Conservation (phyloP, 2,888 invertebrate species). For the Margaritifera margaritifera region DNA sequence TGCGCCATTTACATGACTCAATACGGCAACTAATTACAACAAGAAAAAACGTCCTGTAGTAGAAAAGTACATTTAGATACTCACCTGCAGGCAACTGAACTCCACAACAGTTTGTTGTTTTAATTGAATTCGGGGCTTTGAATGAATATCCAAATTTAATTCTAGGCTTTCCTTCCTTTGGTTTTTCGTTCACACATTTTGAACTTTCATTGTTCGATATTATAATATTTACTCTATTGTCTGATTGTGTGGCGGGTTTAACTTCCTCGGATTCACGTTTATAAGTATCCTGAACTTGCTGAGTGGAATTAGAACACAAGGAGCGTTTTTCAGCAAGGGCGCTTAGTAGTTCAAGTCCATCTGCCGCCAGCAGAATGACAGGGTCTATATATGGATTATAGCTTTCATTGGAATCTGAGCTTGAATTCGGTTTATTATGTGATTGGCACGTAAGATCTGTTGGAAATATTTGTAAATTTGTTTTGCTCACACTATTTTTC, state of each 20-base stretch:
- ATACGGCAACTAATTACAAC: too few relatives aligned
- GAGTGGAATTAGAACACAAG: conserved; percentile 25
- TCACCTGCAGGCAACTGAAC: conserved; percentile 49
- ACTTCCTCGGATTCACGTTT: too few relatives aligned
- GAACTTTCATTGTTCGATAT: neutral
- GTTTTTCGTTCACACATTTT: conserved; percentile 4
- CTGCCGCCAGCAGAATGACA: conserved; percentile 59
- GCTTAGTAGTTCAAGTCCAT: conserved; percentile 65
- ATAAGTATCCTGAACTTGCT: neutral
- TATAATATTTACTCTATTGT: too few relatives aligned
- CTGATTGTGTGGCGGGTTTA: too few relatives aligned
- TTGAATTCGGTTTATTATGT: neutral
- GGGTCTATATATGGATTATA: conserved; percentile 64
- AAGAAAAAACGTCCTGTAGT: too few relatives aligned
- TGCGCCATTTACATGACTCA: too few relatives aligned
- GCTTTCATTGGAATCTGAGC: conserved; percentile 1
- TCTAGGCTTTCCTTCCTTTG: conserved; percentile 24
- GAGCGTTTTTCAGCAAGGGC: conserved; percentile 63
- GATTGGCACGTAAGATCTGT: too few relatives aligned
- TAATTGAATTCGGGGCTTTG: conserved; percentile 15
- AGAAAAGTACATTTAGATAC: conserved; percentile 5
- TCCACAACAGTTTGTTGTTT: conserved; percentile 43
- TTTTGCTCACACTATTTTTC: too few relatives aligned
- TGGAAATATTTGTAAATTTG: too few relatives aligned
- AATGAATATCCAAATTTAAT: conserved; percentile 36